These are phyloP conservation scores for Aspiorhynchus laticeps DNA, from an alignment of 2,113 vertebrate species.

Conservation along the genomic window DNA sequence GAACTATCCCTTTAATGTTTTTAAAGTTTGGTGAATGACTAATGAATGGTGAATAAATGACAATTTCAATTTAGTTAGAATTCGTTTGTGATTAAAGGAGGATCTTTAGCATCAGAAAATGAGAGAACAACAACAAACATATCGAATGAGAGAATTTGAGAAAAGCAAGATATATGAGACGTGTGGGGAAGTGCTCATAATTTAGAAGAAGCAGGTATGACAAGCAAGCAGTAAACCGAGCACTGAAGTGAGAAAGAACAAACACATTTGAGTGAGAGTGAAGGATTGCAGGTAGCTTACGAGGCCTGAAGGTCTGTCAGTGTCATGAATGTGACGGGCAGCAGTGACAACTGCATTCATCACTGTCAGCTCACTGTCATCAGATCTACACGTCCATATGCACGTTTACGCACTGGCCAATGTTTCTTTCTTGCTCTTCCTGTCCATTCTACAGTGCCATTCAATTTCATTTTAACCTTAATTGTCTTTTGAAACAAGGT, in stretches of 20 bases:
- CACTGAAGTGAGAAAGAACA: background rate
- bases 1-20: background rate
- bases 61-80: background rate
- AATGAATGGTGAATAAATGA: background rate
- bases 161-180: background rate
- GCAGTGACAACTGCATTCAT: constrained; percentile 42
- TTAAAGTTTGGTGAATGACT: too few relatives aligned
- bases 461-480: background rate
- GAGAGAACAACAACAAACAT: background rate
- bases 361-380: constrained; percentile 29
- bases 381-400: background rate
- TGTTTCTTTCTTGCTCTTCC: background rate
- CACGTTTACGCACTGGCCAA: background rate
- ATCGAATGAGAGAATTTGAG: background rate
- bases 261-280: constrained; percentile 25
- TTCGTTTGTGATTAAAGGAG: background rate
- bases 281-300: constrained; percentile 39
- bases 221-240: background rate
- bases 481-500: background rate
- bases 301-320: constrained; percentile 27
- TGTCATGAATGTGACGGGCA: constrained; percentile 26
- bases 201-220: background rate
- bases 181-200: background rate
- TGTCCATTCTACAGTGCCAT: background rate
- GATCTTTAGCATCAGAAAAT: background rate